phyloP scores from a whole-genome alignment of 2,888 invertebrate species.

The Norana najaformis region DNA sequence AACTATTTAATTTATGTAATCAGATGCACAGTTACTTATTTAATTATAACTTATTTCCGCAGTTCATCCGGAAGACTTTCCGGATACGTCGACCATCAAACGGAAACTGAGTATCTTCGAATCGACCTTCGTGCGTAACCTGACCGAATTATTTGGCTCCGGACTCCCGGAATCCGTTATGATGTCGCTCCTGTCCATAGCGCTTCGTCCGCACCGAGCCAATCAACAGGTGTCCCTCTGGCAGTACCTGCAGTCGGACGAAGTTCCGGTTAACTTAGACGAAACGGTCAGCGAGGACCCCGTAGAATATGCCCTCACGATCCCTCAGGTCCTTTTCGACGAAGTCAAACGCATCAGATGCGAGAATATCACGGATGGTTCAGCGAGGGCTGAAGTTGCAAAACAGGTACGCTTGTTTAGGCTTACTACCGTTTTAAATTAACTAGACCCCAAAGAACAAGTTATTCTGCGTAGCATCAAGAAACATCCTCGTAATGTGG shows the following conservation, averaged over 20 bases:
- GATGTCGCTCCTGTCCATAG: constrained; percentile 29
- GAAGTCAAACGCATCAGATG: neutral
- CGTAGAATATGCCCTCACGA: constrained; percentile 9
- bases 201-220: constrained; percentile 27
- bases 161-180: constrained; percentile 34
- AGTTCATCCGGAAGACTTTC: constrained; percentile 36
- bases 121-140: constrained; percentile 34
- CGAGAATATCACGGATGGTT: neutral
- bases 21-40: too few species aligned
- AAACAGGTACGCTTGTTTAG: constrained; percentile 32
- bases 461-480: too few species aligned
- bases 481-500: too few species aligned
- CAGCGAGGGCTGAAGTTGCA: neutral
- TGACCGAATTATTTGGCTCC: constrained; percentile 33
- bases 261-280: neutral
- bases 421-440: neutral
- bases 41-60: neutral
- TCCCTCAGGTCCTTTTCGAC: neutral
- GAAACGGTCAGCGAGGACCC: neutral
- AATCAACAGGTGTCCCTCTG: constrained; percentile 31
- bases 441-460: too few species aligned
- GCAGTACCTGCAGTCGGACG: constrained; percentile 32
- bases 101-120: constrained; percentile 39
- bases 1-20: too few species aligned
- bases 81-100: constrained; percentile 34